A percentile compares a stretch with the other conserved stretches of the same genome.
Conservation (phyloP, 2,888 invertebrate species). For the Sepiola atlantica region DNA sequence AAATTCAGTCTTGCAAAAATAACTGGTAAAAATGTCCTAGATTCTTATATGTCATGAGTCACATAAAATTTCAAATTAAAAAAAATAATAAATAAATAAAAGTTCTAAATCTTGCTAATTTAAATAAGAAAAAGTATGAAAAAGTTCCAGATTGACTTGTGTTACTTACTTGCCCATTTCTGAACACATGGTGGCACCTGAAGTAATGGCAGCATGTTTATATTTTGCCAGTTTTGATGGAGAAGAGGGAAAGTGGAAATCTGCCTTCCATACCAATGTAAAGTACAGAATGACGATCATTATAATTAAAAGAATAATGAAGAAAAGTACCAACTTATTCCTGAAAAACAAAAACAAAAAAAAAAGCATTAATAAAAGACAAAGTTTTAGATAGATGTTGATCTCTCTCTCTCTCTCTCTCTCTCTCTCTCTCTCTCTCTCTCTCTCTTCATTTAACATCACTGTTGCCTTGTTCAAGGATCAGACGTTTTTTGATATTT, state of each 20-base stretch:
- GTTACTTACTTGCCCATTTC: conserved; percentile 62
- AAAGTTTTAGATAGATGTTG: too few relatives aligned
- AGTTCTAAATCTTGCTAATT: not conserved
- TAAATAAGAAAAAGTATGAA: not conserved
- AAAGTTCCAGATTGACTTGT: not conserved
- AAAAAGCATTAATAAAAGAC: not conserved
- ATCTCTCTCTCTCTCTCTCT: too few relatives aligned
- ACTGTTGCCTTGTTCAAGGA: too few relatives aligned
- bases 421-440: too few relatives aligned
- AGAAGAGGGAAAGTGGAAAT: conserved; percentile 46
- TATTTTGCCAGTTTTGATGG: conserved; percentile 56
- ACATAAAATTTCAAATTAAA: too few relatives aligned
- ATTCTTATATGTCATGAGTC: too few relatives aligned
- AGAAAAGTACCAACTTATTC: conserved; percentile 52
- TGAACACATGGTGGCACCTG: conserved; percentile 64
- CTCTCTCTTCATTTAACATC: too few relatives aligned
- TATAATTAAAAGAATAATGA: conserved; percentile 52
- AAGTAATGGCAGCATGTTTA: conserved; percentile 64
- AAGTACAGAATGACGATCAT: conserved; percentile 56
- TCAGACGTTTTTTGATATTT: too few relatives aligned
- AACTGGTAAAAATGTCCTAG: too few relatives aligned
- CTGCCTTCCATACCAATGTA: conserved; percentile 49
- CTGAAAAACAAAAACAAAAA: conserved; percentile 52
- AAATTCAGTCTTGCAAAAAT: too few relatives aligned
- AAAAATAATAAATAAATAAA: not conserved